These are phyloP conservation scores for Metopolophium dirhodum DNA, from an alignment of 1,140 invertebrate species.

Conservation along the genomic window DNA sequence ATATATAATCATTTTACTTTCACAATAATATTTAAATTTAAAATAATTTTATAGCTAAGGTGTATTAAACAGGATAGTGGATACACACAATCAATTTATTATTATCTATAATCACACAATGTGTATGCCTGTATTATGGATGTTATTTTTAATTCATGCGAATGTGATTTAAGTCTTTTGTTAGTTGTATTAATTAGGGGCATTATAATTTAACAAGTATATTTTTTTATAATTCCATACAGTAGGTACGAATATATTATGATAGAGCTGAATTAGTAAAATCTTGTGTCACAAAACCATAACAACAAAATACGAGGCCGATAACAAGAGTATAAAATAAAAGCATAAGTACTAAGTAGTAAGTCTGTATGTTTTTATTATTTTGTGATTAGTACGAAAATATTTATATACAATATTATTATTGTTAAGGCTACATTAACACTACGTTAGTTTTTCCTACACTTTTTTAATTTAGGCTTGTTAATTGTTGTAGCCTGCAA, in stretches of 20 bases:
- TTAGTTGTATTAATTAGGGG: neutral
- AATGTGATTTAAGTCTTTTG: conserved; percentile 22
- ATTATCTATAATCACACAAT: neutral
- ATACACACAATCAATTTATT: neutral
- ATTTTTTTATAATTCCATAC: conserved; percentile 29
- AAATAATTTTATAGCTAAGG: neutral
- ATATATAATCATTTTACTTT: neutral
- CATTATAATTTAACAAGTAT: neutral
- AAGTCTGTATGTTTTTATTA: neutral
- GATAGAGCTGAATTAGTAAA: neutral
- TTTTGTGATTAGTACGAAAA: neutral
- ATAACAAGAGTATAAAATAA: neutral
- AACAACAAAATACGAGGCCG: conserved; percentile 42
- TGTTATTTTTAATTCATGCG: neutral
- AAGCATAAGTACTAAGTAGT: neutral
- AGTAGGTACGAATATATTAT: neutral
- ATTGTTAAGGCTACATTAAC: neutral
- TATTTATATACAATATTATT: neutral
- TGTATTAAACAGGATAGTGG: neutral
- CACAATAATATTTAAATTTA: neutral
- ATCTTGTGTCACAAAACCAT: neutral
- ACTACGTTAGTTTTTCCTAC: neutral
- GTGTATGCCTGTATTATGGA: neutral
- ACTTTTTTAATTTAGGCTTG: neutral
- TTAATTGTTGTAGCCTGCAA: neutral